phyloP scores from a whole-genome alignment of 2,113 vertebrate species.

The Falco punctatus region DNA sequence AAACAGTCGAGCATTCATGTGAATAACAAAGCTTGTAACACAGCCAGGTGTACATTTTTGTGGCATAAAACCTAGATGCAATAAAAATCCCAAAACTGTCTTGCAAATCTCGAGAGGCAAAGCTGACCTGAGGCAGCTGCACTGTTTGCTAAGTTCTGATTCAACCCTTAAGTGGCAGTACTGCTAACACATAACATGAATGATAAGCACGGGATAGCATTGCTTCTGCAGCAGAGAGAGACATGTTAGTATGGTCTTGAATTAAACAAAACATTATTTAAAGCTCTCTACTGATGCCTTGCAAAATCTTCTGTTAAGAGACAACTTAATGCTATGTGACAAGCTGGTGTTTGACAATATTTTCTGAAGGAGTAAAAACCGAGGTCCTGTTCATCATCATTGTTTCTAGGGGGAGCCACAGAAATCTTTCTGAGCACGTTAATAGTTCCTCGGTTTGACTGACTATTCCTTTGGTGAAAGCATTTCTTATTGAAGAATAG shows the following conservation, averaged over 20 bases:
- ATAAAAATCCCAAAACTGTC: not conserved
- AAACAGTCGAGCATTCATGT: not conserved
- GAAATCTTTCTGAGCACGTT: not conserved
- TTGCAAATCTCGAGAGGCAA: constrained; percentile 3
- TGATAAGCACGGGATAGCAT: not conserved
- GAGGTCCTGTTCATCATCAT: not conserved
- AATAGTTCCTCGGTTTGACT: not conserved
- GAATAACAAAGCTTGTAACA: constrained; percentile 9
- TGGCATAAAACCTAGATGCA: not conserved
- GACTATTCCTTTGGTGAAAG: not conserved
- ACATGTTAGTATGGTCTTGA: not conserved
- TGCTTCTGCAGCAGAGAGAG: not conserved
- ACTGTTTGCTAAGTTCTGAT: not conserved
- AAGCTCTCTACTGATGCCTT: not conserved
- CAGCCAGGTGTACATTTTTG: not conserved
- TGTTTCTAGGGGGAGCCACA: not conserved
- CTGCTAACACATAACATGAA: not conserved
- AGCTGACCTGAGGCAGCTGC: constrained; percentile 9
- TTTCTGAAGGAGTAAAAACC: not conserved
- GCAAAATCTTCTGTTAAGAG: not conserved
- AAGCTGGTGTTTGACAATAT: not conserved
- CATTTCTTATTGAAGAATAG: not conserved
- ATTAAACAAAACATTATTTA: not conserved
- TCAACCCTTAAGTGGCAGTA: not conserved
- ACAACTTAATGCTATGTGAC: not conserved